A percentile compares a stretch with the other conserved stretches of the same genome.
Evolutionary conservation across 1,140 invertebrate genomes (phyloP).

Genomic region (Scaptomyza montana): DNA sequence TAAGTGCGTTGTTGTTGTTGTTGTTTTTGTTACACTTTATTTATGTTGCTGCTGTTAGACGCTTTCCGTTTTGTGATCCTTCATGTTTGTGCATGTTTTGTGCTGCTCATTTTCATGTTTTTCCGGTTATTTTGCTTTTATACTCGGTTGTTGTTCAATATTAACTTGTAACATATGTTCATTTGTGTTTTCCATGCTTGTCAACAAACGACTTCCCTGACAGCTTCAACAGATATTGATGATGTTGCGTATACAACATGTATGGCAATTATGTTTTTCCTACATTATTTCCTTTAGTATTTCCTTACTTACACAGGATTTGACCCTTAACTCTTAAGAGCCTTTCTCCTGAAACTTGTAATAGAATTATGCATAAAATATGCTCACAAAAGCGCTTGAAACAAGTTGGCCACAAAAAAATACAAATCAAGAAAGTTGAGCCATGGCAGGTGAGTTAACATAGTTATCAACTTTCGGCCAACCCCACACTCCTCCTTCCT

Average conservation of each 20-base stretch:
- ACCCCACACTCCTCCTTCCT: not conserved
- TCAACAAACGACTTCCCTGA: conserved; percentile 52
- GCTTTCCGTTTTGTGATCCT: not conserved
- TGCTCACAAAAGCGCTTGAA: conserved; percentile 34
- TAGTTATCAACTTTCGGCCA: conserved; percentile 41
- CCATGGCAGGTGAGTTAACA: conserved; percentile 69
- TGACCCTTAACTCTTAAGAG: not conserved
- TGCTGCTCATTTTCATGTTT: conserved; percentile 47
- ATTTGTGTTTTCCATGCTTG: conserved; percentile 51
- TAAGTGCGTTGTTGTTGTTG: conserved; percentile 35
- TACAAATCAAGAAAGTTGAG: conserved; percentile 15
- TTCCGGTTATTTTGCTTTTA: conserved; percentile 14
- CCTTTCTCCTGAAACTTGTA: conserved; percentile 12
- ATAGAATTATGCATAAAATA: conserved; percentile 39
- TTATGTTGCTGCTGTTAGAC: not conserved
- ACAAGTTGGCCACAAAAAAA: conserved; percentile 20
- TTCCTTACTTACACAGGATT: not conserved
- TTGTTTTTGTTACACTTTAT: not conserved
- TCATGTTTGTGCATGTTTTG: conserved; percentile 55
- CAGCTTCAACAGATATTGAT: conserved; percentile 58
- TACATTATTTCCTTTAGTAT: not conserved
- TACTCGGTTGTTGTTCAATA: conserved; percentile 1
- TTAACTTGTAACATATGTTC: conserved; percentile 62
- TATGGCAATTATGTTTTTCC: conserved; percentile 35
- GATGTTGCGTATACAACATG: conserved; percentile 42